A percentile compares a stretch with the other conserved stretches of the same genome.
These are phyloP conservation scores for Mobula hypostoma DNA, from an alignment of 2,113 vertebrate species.

Conservation along the genomic window DNA sequence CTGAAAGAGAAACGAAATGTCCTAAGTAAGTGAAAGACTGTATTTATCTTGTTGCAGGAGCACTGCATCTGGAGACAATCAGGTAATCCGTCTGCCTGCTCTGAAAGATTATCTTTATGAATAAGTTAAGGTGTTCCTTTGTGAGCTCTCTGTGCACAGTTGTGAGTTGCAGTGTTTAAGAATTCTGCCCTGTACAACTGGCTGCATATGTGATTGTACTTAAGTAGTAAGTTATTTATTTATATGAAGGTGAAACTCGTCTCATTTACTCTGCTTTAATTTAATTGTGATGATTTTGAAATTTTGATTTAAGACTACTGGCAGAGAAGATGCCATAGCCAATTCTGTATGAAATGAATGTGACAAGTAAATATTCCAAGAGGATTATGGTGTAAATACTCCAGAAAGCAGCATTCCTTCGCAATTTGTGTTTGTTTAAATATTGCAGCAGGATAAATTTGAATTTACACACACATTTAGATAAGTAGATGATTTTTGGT, in stretches of 20 bases:
- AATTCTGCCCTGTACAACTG: background rate
- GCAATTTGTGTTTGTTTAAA: background rate
- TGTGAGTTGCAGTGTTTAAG: background rate
- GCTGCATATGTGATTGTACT: background rate
- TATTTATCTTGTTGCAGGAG: background rate
- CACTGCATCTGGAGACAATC: background rate
- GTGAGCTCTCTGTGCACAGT: background rate
- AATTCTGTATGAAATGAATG: slow-evolving; percentile 31
- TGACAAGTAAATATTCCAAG: background rate
- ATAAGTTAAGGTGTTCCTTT: background rate
- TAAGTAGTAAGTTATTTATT: background rate
- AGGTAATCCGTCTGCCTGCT: background rate
- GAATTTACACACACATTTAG: background rate
- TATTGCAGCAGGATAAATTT: background rate
- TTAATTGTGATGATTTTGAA: background rate
- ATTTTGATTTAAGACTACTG: slow-evolving; percentile 11
- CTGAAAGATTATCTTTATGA: background rate
- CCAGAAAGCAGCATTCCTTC: background rate
- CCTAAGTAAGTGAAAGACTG: too few relatives aligned
- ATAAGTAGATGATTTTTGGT: background rate
- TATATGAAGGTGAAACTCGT: background rate
- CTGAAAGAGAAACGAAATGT: too few relatives aligned
- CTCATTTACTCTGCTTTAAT: background rate
- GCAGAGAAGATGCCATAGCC: background rate
- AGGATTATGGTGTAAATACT: background rate